Evolutionary conservation across 2,888 invertebrate species (phyloP), one percentile per base, ranked within the genome.

Genomic region (Ephialtes manifestator): DNA sequence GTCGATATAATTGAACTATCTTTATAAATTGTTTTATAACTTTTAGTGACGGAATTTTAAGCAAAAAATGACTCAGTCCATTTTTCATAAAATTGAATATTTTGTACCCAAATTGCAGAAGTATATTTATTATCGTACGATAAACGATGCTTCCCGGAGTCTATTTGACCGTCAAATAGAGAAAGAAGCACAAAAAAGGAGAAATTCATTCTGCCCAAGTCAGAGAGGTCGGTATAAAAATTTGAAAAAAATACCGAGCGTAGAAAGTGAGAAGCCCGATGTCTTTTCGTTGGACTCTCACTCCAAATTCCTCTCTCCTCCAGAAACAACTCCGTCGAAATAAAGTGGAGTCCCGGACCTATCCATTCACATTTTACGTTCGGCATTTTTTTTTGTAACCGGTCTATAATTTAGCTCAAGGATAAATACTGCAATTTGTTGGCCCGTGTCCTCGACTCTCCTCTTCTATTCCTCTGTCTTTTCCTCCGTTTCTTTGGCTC

Each of bases 341-440:
- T 28, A 65, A 53, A 75, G 55, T 67, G 13, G 24, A 39, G 28
- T 80, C 84, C 80, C 76, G 39, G 83, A 84, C 84, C 84, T 84
- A 84, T 63, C 68, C 84, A 48, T 81, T 63, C 74, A 10, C 53
- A 76, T 55, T 85, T 75, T 70, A 65, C 55, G 43, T 58, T 55
- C n/a, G n/a, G 43, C 68, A n/a, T 75, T 68, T 24, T 43, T 3
- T 71, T 72, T 24, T 10, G 31, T 75, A 68, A 70, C 53, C 75
- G 46, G 60, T 84, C 55, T 39, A 35, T 31, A 20, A 81, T 78
- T 63, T 55, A 46, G 46, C 48, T 68, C 68, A 68, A 68, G 68
- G 68, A 68, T 68, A 68, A 48, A 20, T 39, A 39, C 58, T 72
- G 77, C 13, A 28, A 24, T 70, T 63, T 58, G 51, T 71, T 78